Base-by-base conservation (phyloP, 2,113 vertebrate genomes). In the Rhombomys opimus region DNA sequence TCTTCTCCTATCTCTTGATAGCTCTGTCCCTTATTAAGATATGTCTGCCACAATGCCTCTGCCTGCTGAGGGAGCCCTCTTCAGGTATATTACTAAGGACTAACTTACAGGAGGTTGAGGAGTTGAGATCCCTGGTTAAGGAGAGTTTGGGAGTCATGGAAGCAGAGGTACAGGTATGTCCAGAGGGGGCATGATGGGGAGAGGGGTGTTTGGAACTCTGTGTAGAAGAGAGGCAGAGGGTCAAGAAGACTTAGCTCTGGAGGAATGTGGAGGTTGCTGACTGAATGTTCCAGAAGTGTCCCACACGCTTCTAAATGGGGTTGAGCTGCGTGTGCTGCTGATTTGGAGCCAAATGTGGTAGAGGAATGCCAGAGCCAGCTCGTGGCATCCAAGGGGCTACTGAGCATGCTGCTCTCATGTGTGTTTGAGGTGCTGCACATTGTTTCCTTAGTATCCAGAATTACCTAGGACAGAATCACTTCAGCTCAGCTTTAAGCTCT, bases 381-480 rank as follows among this genome's bases (percentile, higher is more conserved):
- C 67, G 18, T 93, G 30, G 77, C 57, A 54, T 41, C 50, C 30
- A 38, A 57, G 89, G 76, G 67, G 41, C 81, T 30, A 0, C 70
- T 41, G 65, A 41, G 90, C 35, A 72, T 57, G 11, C 94, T 95
- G 65, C 35, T 54, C 87, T 92, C 87, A 50, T n/a, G 15, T 93
- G 35, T 22, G 41, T 95, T 84, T 88, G 63, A 76, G 82, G 67
- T 25, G 54, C 25, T 68, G 1, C 46, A 3, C 14, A 1, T 67
- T 41, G 54, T 77, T 86, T 85, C 94, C n/a, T 52, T 38, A 61
- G 46, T 41, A 18, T 90, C 12, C 20, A 87, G 8, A 32, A 91
- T 92, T 94, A 73, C 93, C 86, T 65, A 61, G n/a, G 4, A 84
- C 67, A 85, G 85, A 96, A 96, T 7, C 46, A 93, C 9, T 17